phyloP scores from a whole-genome alignment of 1,140 invertebrate genomes.

The Solenopsis invicta region DNA sequence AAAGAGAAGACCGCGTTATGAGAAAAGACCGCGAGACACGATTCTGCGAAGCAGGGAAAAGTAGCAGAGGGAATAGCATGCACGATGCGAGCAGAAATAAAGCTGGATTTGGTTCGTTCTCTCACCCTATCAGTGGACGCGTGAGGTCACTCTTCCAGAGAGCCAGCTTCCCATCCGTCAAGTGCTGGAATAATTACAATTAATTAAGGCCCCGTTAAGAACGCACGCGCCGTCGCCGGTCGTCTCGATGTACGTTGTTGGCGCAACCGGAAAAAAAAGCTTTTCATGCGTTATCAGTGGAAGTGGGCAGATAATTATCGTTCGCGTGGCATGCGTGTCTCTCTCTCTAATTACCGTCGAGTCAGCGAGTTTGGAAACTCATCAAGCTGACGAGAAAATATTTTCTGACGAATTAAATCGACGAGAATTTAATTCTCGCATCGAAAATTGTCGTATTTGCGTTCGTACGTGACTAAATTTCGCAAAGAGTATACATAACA shows the following conservation, averaged over 20 bases:
- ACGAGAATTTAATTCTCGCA: background rate
- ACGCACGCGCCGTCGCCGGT: conserved; percentile 25
- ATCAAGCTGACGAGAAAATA: background rate
- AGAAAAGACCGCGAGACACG: conserved; percentile 3
- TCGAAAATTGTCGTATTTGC: background rate
- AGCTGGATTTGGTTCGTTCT: conserved; percentile 56
- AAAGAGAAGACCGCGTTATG: conserved; percentile 18
- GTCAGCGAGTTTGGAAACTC: background rate
- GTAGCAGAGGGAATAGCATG: background rate
- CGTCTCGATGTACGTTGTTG: conserved; percentile 47
- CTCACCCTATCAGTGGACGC: conserved; percentile 82
- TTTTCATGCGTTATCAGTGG: conserved; percentile 56
- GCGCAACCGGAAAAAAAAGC: conserved; percentile 41
- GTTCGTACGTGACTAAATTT: background rate
- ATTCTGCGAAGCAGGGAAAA: conserved; percentile 32
- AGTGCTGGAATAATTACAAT: conserved; percentile 85
- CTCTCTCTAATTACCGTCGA: background rate
- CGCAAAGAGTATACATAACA: background rate
- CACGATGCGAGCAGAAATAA: conserved; percentile 47
- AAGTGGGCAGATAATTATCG: conserved; percentile 25
- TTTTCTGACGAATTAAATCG: background rate
- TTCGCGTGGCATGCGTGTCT: background rate
- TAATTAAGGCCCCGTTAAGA: conserved; percentile 78
- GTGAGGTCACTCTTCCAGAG: conserved; percentile 85
- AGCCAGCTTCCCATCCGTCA: conserved; percentile 85